Evolutionary conservation across 2,113 vertebrate genomes (phyloP).

Genomic region (Catharus bicknelli): DNA sequence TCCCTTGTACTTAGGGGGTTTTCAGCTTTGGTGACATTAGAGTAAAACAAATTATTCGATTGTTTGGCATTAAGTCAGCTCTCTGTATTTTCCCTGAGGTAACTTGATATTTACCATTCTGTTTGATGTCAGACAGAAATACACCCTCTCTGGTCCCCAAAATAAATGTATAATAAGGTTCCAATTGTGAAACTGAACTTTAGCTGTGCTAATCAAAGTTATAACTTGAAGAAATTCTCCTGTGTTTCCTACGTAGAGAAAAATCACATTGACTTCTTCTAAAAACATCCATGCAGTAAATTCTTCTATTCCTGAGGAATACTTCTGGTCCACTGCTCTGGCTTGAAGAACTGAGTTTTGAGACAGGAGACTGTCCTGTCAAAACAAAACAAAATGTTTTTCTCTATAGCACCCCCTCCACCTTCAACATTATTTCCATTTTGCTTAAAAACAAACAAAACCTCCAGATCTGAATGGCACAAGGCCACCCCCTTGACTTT

Average conservation of each 20-base stretch:
- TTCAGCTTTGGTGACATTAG: not conserved
- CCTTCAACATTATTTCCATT: not conserved
- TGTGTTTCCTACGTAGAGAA: not conserved
- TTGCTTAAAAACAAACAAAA: not conserved
- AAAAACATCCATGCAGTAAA: not conserved
- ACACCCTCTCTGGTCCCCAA: not conserved
- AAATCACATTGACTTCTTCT: not conserved
- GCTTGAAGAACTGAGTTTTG: not conserved
- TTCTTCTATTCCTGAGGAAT: not conserved
- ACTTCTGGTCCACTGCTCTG: not conserved
- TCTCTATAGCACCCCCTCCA: rapidly evolving
- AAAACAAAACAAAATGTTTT: not conserved
- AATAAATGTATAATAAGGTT: not conserved
- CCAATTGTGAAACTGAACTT: not conserved
- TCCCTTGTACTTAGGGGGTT: not conserved
- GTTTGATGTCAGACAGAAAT: not conserved
- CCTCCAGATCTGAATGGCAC: not conserved
- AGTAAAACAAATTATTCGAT: not conserved
- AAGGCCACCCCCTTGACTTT: not conserved
- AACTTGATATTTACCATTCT: not conserved
- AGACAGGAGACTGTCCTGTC: not conserved
- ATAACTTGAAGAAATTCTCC: not conserved
- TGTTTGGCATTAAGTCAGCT: not conserved
- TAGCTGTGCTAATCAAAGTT: not conserved
- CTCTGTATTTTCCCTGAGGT: not conserved